phyloP scores from a whole-genome alignment of 2,888 invertebrate genomes.

The Tupiocoris notatus region DNA sequence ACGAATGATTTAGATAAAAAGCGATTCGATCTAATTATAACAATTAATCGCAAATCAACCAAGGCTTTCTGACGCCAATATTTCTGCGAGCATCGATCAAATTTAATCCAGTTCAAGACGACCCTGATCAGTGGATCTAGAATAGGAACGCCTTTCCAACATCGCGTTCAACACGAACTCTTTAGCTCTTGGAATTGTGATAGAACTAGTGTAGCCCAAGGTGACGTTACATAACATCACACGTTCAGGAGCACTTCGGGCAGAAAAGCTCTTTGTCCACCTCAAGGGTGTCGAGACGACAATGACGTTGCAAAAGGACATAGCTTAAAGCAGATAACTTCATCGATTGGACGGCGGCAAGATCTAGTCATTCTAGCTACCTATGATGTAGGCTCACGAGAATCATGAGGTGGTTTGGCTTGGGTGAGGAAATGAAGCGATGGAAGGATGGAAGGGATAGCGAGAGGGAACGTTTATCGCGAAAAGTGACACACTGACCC shows the following conservation, averaged over 20 bases:
- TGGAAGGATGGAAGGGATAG: not conserved
- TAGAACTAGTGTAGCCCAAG: not conserved
- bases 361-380: not conserved
- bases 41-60: too few relatives aligned
- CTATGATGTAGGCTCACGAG: too few relatives aligned
- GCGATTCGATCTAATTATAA: too few relatives aligned
- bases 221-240: not conserved
- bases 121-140: too few relatives aligned
- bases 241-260: not conserved
- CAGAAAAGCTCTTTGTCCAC: not conserved
- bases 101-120: too few relatives aligned
- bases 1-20: too few relatives aligned
- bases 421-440: not conserved
- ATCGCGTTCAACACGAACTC: too few relatives aligned
- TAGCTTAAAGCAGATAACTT: not conserved
- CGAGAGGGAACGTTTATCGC: not conserved
- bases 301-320: not conserved
- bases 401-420: too few relatives aligned
- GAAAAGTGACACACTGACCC: slow-evolving; percentile 39
- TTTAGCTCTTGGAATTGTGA: not conserved
- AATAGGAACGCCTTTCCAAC: too few relatives aligned
- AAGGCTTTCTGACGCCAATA: too few relatives aligned
- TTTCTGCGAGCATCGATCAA: too few relatives aligned
- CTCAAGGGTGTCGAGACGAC: not conserved
- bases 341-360: not conserved